Base-by-base conservation (phyloP, 2,888 invertebrate genomes). In the Anthoptus insignis region DNA sequence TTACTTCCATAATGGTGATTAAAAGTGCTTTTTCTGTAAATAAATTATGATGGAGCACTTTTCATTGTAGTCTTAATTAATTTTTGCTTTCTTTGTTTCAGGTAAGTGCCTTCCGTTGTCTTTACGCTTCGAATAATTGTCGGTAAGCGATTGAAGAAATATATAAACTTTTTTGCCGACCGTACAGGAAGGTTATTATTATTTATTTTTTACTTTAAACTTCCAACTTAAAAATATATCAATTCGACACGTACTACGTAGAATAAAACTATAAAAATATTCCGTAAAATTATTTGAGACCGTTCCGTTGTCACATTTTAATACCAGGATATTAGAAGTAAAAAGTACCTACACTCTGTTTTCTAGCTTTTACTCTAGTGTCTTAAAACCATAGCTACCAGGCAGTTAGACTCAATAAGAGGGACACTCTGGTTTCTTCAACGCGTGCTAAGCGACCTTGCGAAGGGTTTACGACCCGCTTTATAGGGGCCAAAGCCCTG, bases 11-110 rank as follows among this genome's bases (percentile, higher is more conserved):
- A 91, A 90, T 93, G 89, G 87, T 88, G 90, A 91, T 90, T 88
- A 88, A 88, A 88, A 83, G 82, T 79, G 83, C 84, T 86, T 83
- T 88, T 87, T 86, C 84, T 84, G 83, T 86, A 86, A 89, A 91
- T 91, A 90, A 91, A 89, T 89, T 87, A 88, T 82, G 83, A 81
- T 76, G 74, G 76, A 78, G 79, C 79, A 76, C 74, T 79, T 78
- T 77, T 83, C 84, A 87, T 88, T 89, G 86, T 89, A 81, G 88
- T 89, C 85, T 86, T 88, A 91, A 91, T 91, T 90, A 91, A 88
- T 86, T 86, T 86, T 86, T 81, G 83, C 78, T 70, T 78, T 81
- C 84, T 84, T 88, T 88, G 84, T 91, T 88, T 72, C 84, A 87
- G 87, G 86, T 88, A 86, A 93, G 92, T 92, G 90, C 78, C 79